Percentiles rank a stretch among this genome's conserved stretches.
Conservation (phyloP, 1,140 invertebrate species). For the Neodiprion virginianus region DNA sequence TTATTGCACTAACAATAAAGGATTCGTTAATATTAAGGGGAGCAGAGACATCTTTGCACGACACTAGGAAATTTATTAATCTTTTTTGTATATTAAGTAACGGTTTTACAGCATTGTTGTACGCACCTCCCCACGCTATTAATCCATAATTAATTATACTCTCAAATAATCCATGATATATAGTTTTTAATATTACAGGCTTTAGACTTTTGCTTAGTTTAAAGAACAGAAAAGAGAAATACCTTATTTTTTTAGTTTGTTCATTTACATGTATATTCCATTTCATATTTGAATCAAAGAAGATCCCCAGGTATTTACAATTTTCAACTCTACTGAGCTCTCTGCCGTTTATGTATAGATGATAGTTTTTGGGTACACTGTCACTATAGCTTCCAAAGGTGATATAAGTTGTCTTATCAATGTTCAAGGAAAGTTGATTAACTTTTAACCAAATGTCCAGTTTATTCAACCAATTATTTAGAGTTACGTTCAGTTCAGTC, state of each 20-base stretch:
- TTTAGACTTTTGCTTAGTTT: neutral
- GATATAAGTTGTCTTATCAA: neutral
- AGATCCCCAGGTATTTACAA: slow-evolving; percentile 16
- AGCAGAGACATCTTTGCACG: too few species aligned
- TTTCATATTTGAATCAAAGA: slow-evolving; percentile 10
- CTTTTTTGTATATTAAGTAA: too few species aligned
- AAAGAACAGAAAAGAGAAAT: slow-evolving; percentile 5
- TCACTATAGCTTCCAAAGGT: slow-evolving; percentile 1
- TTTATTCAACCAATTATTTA: neutral
- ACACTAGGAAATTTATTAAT: too few species aligned
- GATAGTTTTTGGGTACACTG: slow-evolving; percentile 2
- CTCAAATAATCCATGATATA: too few species aligned
- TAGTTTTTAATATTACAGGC: too few species aligned
- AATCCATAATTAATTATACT: too few species aligned
- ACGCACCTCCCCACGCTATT: too few species aligned
- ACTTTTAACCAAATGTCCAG: slow-evolving; percentile 15
- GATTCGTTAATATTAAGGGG: too few species aligned
- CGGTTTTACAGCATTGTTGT: too few species aligned
- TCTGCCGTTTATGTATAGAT: neutral
- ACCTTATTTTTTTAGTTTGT: slow-evolving; percentile 15
- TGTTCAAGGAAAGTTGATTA: slow-evolving; percentile 18
- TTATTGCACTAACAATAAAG: too few species aligned
- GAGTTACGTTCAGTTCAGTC: too few species aligned
- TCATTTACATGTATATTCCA: slow-evolving; percentile 9
- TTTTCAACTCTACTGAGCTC: neutral